Evolutionary conservation across 2,113 vertebrate genomes (phyloP).

Genomic region (Boleophthalmus pectinirostris): DNA sequence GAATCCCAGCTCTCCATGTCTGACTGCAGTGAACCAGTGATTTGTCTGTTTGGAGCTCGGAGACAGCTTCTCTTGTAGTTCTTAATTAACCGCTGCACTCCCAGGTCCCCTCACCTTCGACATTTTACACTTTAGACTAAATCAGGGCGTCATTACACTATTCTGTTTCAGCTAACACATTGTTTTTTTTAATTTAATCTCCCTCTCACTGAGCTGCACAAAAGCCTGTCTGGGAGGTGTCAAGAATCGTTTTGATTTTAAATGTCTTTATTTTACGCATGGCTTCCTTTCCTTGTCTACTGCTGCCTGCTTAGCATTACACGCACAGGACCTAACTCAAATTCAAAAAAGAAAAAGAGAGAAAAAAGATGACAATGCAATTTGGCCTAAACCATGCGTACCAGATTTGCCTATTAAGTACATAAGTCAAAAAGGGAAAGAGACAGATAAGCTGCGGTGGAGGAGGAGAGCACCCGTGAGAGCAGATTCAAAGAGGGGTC

Average conservation of each 20-base stretch:
- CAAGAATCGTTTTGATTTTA: slow-evolving; percentile 33
- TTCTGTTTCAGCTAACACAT: slow-evolving; percentile 21
- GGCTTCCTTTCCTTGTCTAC: slow-evolving; percentile 13
- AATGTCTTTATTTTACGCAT: slow-evolving; percentile 43
- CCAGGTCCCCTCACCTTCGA: slow-evolving; percentile 17
- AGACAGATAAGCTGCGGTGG: slow-evolving; percentile 52
- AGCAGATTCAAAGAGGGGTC: slow-evolving; percentile 50
- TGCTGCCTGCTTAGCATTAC: slow-evolving; percentile 29
- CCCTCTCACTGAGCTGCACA: slow-evolving; percentile 7
- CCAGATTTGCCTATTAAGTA: slow-evolving; percentile 65
- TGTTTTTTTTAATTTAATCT: slow-evolving; percentile 30
- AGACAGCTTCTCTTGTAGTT: slow-evolving; percentile 30
- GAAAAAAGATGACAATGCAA: slow-evolving; percentile 62
- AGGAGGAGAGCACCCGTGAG: slow-evolving; percentile 48
- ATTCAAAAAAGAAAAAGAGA: background rate
- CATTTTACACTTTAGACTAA: slow-evolving; percentile 9
- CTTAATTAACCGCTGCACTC: slow-evolving; percentile 38
- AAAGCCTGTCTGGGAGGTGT: slow-evolving; percentile 23
- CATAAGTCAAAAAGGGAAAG: slow-evolving; percentile 41
- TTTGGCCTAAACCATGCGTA: slow-evolving; percentile 47
- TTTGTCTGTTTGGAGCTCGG: slow-evolving; percentile 34
- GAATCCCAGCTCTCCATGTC: slow-evolving; percentile 35
- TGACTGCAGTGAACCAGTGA: slow-evolving; percentile 23
- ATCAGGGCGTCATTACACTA: slow-evolving; percentile 16
- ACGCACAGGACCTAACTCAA: slow-evolving; percentile 32